phyloP scores from a whole-genome alignment of 1,140 invertebrate genomes.

The Charaxes varanes region DNA sequence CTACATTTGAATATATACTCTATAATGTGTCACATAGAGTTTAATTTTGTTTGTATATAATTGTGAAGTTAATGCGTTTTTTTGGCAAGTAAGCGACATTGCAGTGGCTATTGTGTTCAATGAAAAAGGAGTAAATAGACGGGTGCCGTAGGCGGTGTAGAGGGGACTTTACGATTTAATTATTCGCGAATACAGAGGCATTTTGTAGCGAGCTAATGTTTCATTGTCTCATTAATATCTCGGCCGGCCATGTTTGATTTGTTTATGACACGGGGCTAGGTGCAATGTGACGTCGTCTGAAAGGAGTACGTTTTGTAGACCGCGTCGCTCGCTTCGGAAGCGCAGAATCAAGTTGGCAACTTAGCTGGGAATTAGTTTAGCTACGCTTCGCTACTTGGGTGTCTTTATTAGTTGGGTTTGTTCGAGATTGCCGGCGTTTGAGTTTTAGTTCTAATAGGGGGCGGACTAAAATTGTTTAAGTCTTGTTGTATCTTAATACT shows the following conservation, averaged over 20 bases:
- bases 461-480: too few relatives aligned
- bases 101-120: constrained; percentile 71
- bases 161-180: constrained; percentile 74
- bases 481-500: too few relatives aligned
- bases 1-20: constrained; percentile 11
- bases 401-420: constrained; percentile 23
- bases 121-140: constrained; percentile 74
- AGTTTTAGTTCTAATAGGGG: too few relatives aligned
- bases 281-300: constrained; percentile 34
- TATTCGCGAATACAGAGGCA: constrained; percentile 72
- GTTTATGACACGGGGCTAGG: constrained; percentile 64
- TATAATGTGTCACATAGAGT: constrained; percentile 21
- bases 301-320: constrained; percentile 30
- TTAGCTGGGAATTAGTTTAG: constrained; percentile 31
- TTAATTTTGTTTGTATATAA: constrained; percentile 8
- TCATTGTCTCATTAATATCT: constrained; percentile 74
- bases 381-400: constrained; percentile 15
- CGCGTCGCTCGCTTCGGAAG: constrained; percentile 30
- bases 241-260: constrained; percentile 69
- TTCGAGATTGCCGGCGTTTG: constrained; percentile 5
- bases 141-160: constrained; percentile 61
- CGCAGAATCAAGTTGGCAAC: constrained; percentile 27
- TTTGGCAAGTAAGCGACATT: constrained; percentile 39
- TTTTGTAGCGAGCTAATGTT: constrained; percentile 73
- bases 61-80: constrained; percentile 37